Evolutionary conservation across 2,797 vertebrate genomes (phyloP).

Genomic region (Chaetodon trifasciatus): DNA sequence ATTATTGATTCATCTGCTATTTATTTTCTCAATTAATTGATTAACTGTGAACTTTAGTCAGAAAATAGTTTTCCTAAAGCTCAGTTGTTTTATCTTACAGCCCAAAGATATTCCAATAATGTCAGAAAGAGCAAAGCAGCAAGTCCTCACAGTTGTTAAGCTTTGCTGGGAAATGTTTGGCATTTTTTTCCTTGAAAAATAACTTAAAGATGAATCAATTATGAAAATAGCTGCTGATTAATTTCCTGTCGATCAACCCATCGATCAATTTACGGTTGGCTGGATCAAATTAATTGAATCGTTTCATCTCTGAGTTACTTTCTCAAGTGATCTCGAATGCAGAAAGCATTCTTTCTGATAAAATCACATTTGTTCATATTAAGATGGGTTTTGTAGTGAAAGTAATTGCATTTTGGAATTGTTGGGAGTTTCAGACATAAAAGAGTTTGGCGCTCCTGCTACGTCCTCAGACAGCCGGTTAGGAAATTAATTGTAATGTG

Average conservation of each 20-base stretch:
- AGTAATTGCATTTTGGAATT: neutral
- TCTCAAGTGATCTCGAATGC: neutral
- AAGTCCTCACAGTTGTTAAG: neutral
- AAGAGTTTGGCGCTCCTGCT: neutral
- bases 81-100: neutral
- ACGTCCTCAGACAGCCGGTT: neutral
- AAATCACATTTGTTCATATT: neutral
- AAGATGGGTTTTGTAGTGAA: neutral
- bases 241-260: neutral
- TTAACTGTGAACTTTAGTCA: neutral
- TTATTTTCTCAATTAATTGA: neutral
- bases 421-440: neutral
- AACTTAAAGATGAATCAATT: neutral
- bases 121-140: neutral
- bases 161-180: too few species aligned
- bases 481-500: neutral
- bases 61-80: neutral
- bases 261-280: neutral
- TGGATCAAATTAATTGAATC: neutral
- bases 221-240: neutral
- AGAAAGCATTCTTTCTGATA: neutral
- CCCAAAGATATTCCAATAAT: neutral
- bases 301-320: neutral
- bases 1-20: neutral
- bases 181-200: neutral